Evolutionary conservation across 2,113 vertebrate species (phyloP), one percentile per base, ranked within the genome.

Genomic region (Callaeas wilsoni): DNA sequence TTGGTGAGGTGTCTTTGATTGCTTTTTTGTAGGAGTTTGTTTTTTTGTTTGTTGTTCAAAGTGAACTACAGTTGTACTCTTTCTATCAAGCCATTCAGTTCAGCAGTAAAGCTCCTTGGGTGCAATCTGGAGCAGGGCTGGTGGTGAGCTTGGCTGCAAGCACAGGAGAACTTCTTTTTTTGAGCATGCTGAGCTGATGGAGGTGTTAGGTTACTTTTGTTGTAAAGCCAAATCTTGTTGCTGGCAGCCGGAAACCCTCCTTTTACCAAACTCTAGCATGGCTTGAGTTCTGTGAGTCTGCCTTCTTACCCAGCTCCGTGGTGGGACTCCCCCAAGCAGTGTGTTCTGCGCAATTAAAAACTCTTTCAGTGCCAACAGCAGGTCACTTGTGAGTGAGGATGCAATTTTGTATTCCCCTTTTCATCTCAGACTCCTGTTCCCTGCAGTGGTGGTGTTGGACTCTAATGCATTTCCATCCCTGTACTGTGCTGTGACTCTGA

Each of bases 391-490:
- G 3, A 80, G 39, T 27, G 11, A 33, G 35, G 23, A 69, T 90
- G 17, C 23, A 20, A 2, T 46, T 12, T 68, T 35, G 5, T 35
- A 52, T 49, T 86, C 17, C 23, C 17, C 6, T 7, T 23, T 33
- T 7, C 0, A 1, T 16, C 12, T n/a, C 5, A 11, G 44, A 2
- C 5, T 35, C 13, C 29, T 35, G 32, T 46, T 17, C 33, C 9
- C 16, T 47, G 35, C 15, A 53, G 46, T 0, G 0, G 4, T 56
- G 39, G 30, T 85, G 44, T 35, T 62, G 30, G 60, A 26, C 35
- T 70, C 20, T 7, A 59, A n/a, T 13, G 3, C 8, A 7, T 46
- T 81, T 81, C 26, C 20, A 27, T 16, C 25, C 30, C 7, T 4
- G 3, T 33, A 13, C 49, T 56, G 33, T 52, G 21, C 41, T 35